Evolutionary conservation across 2,797 vertebrate genomes (phyloP), one percentile per base, ranked within the genome.

Genomic region (Eupleurogrammus muticus): DNA sequence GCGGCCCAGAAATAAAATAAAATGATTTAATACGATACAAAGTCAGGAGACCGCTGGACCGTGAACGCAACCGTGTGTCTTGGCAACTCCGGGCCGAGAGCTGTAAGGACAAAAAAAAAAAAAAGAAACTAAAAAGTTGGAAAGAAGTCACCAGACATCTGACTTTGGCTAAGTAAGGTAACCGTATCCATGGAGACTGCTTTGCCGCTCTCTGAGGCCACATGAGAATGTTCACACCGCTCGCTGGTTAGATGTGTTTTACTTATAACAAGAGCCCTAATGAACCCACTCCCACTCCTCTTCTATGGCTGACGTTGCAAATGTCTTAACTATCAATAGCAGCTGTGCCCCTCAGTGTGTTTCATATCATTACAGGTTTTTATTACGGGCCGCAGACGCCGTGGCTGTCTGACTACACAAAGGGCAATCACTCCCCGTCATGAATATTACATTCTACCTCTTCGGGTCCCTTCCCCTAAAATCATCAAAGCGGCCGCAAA

Each of bases 401-500:
- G 55, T 77, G 63, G 52, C 61, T 46, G 44, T 73, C 52, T 56
- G 61, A 70, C 47, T 80, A 61, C 49, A 82, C 59, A 75, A 80
- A 47, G 74, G 55, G 44, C 74, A 78, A 66, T 76, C 69, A 72
- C 46, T 67, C 60, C 53, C 35, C 46, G 62, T 58, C 3, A 28
- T 38, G 40, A 47, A 72, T 77, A 62, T 72, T 50, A 58, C 42
- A 65, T 75, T 53, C 56, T 73, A 64, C 48, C 57, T 75, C 75
- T 65, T 82, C 53, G 0, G 68, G 79, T 84, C 75, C 83, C 68
- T 80, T 82, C 13, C 1, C 72, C 68, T 58, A 8, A 79, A 83
- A 81, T 81, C 66, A 73, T 81, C 60, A 87, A 82, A 85, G 77
- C 61, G 78, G 65, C 73, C 65, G 52, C 16, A 66, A 80, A 72